Percentiles rank a stretch among this genome's conserved stretches.
These are phyloP conservation scores for Chanos chanos DNA, from an alignment of 2,797 vertebrate genomes.

Conservation along the genomic window DNA sequence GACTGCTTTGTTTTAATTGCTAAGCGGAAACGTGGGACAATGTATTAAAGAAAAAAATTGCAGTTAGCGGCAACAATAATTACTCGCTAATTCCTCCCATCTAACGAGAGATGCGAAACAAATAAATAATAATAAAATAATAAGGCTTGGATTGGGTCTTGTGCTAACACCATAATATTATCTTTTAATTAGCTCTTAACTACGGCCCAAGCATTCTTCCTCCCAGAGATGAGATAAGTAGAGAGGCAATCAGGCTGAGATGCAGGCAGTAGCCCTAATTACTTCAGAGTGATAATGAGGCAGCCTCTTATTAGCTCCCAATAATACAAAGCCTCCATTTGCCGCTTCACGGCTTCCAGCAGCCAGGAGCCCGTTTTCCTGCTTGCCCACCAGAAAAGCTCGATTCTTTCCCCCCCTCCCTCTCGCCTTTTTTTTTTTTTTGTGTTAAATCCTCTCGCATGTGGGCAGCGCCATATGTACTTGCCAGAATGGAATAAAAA, in stretches of 20 bases:
- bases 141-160: slow-evolving; percentile 53
- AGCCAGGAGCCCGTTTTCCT: slow-evolving; percentile 31
- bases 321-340: slow-evolving; percentile 69
- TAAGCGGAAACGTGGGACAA: slow-evolving; percentile 48
- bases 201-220: slow-evolving; percentile 64
- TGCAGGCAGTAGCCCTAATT: slow-evolving; percentile 71
- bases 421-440: neutral
- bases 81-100: slow-evolving; percentile 32
- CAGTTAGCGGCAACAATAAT: slow-evolving; percentile 31
- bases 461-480: no score
- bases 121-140: slow-evolving; percentile 47
- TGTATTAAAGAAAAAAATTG: slow-evolving; percentile 37
- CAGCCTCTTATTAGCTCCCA: slow-evolving; percentile 69
- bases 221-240: slow-evolving; percentile 71
- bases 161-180: slow-evolving; percentile 64
- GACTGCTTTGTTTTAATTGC: slow-evolving; percentile 40
- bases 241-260: slow-evolving; percentile 70
- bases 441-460: no score
- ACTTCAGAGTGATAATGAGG: slow-evolving; percentile 73
- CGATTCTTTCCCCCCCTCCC: slow-evolving; percentile 6
- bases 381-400: slow-evolving; percentile 49
- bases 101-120: slow-evolving; percentile 38
- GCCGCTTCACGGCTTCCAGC: slow-evolving; percentile 60
- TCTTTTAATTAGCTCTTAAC: slow-evolving; percentile 81
- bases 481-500: no score